Percentiles rank a stretch among this genome's conserved stretches.
These are phyloP conservation scores for Pogonophryne albipinna DNA, from an alignment of 2,797 vertebrate genomes.

Conservation along the genomic window DNA sequence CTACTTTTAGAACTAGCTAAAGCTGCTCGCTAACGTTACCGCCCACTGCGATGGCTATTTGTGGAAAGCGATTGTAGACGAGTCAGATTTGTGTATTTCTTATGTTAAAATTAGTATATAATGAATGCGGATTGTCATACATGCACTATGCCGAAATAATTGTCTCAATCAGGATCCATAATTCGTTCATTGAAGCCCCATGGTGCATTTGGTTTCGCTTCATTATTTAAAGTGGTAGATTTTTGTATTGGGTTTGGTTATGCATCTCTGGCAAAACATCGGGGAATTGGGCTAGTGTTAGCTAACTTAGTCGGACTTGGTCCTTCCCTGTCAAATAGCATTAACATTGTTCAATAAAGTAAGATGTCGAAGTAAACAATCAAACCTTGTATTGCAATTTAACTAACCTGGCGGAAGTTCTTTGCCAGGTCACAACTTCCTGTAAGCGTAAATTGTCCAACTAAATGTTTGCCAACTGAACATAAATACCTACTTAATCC, in stretches of 20 bases:
- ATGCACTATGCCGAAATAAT: rapidly evolving
- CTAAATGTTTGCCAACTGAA: not conserved
- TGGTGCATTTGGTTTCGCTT: rapidly evolving
- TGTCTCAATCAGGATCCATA: rapidly evolving
- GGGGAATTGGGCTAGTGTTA: rapidly evolving
- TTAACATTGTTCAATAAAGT: not conserved
- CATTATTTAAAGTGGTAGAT: not conserved
- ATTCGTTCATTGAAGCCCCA: rapidly evolving
- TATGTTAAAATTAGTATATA: not conserved
- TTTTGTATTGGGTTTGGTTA: conserved; percentile 4
- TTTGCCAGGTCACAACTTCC: not conserved
- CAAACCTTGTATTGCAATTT: not conserved
- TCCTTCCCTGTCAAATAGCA: not conserved
- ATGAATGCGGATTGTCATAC: not conserved
- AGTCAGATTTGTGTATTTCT: not conserved
- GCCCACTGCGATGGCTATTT: conserved; percentile 5
- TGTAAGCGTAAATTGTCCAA: too few species aligned
- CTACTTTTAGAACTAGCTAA: not conserved
- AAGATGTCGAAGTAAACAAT: not conserved
- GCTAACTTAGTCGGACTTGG: too few species aligned
- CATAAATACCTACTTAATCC: too few species aligned
- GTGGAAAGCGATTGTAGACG: not conserved
- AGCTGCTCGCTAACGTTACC: conserved; percentile 6
- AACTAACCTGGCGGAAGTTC: not conserved
- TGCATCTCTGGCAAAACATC: too few species aligned